phyloP scores from a whole-genome alignment of 37 sponge, comb jelly and placozoan genomes.

The Haliclona indistincta region DNA sequence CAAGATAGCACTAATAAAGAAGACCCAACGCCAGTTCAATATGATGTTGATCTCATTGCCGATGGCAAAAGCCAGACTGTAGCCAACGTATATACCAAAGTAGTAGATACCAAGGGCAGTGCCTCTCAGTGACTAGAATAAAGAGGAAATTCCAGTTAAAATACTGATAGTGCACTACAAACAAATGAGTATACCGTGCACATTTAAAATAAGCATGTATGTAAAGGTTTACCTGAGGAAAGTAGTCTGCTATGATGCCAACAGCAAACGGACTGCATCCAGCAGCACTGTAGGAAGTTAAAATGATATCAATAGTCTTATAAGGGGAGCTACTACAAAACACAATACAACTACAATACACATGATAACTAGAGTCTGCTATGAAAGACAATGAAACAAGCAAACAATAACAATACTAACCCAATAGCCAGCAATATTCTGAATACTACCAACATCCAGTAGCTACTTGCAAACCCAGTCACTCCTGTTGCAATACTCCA shows the following conservation, averaged over 20 bases:
- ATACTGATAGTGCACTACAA: too few relatives aligned
- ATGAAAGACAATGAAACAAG: not conserved
- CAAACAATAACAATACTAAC: constrained; percentile 31
- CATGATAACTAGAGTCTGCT: not conserved
- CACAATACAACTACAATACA: not conserved
- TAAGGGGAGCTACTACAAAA: not conserved
- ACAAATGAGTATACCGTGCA: too few relatives aligned
- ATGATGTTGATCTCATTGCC: constrained; percentile 52
- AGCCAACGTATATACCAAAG: constrained; percentile 84
- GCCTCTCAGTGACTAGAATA: constrained; percentile 63
- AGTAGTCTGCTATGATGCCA: constrained; percentile 79
- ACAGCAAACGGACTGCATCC: constrained; percentile 85
- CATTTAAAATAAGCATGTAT: too few relatives aligned
- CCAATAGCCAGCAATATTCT: constrained; percentile 75
- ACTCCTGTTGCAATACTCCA: constrained; percentile 68
- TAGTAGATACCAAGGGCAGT: constrained; percentile 76
- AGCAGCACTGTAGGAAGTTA: constrained; percentile 63
- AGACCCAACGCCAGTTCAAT: constrained; percentile 85
- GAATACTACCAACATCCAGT: constrained; percentile 76
- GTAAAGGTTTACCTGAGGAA: constrained; percentile 47
- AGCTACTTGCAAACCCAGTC: constrained; percentile 65
- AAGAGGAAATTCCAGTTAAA: not conserved
- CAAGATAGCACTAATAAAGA: constrained; percentile 69
- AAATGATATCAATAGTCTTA: not conserved
- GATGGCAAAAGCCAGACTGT: constrained; percentile 77